Evolutionary conservation across 2,797 vertebrate genomes (phyloP), one percentile per base, ranked within the genome.

Genomic region (Coendou prehensilis): DNA sequence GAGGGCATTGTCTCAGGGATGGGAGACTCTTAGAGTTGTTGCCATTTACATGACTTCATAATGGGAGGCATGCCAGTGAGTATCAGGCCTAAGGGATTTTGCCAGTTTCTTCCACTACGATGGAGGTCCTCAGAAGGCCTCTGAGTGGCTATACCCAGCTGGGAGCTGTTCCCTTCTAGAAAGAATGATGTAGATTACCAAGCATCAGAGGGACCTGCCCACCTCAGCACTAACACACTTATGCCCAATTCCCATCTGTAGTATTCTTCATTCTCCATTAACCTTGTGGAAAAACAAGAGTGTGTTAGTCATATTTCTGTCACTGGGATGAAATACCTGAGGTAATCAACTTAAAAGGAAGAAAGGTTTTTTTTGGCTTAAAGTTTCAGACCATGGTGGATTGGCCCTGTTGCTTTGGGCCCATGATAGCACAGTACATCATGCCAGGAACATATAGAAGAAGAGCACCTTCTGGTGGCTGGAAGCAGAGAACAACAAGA

Each of bases 211-310:
- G 15, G n/a, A 23, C 9, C 57, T 63, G 13, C 73, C n/a, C 23
- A 57, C 30, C 63, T 56, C 23, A 30, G 30, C 30, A 54, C 20
- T 57, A 54, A 93, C 15, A 82, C 1, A 11, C 56, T 71, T 73
- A 9, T 47, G 18, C 33, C 20, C 33, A 54, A n/a, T 20, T 28
- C 17, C 50, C 26, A 17, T 61, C 26, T 47, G 30, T 22, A 23
- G 6, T 3, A 9, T 71, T 59, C 14, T 88, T 76, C 26, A 73
- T 45, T 79, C 67, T 83, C 64, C 47, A 69, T 33, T 57, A 82
- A 22, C 37, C 76, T 82, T 91, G 52, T 9, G 28, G 47, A 54
- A 83, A 92, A 96, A 67, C 33, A 93, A 88, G 50, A 95, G 33
- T 83, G 41, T 83, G 59, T 50, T 83, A 83, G 41, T 63, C 28